Evolutionary conservation across 1,140 invertebrate genomes (phyloP).

Genomic region (Callitettix versicolor): DNA sequence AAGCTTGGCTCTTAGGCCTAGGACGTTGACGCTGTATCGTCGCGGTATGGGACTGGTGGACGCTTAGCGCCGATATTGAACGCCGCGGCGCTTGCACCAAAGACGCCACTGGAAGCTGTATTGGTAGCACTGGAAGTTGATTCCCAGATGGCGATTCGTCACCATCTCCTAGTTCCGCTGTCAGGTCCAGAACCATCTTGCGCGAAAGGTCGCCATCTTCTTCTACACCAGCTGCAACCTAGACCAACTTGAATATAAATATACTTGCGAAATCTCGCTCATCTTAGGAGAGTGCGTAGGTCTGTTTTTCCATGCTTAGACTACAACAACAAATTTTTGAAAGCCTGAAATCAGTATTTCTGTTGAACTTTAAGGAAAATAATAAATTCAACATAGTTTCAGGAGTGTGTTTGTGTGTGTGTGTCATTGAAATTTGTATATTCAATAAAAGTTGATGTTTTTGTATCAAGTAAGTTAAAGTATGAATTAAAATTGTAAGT

Average conservation of each 20-base stretch:
- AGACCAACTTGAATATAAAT: neutral
- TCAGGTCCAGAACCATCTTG: constrained; percentile 24
- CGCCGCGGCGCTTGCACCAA: neutral
- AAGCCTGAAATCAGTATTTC: neutral
- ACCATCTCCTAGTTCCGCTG: constrained; percentile 22
- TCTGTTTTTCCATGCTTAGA: neutral
- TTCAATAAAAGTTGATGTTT: no score
- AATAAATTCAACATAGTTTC: no score
- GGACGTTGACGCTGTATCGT: neutral
- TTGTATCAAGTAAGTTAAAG: no score
- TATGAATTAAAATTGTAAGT: no score
- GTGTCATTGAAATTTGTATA: no score
- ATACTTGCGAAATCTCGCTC: neutral
- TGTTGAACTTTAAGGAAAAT: neutral
- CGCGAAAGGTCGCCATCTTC: constrained; percentile 6
- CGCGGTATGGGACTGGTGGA: neutral
- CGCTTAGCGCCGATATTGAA: neutral
- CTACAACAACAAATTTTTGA: neutral
- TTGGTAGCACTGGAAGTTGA: neutral
- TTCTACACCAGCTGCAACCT: constrained; percentile 24
- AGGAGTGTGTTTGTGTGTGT: no score
- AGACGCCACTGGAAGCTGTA: neutral
- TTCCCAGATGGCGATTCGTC: neutral
- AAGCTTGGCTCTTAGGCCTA: constrained; percentile 1
- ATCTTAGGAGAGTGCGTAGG: neutral